phyloP scores from a whole-genome alignment of 1,140 invertebrate species.

The Caenorhabditis latens region DNA sequence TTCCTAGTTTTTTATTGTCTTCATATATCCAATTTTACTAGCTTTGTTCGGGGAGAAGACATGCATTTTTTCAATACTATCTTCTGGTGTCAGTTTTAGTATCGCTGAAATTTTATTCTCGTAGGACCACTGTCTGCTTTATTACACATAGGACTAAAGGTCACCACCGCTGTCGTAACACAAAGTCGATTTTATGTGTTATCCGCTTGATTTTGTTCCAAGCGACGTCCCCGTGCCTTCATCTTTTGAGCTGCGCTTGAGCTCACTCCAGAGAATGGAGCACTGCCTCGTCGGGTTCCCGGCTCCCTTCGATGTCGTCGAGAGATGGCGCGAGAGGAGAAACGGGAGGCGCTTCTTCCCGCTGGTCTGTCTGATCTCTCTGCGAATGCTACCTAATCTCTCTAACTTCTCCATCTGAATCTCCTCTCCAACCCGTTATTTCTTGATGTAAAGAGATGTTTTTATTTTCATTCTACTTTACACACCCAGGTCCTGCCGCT shows the following conservation, averaged over 20 bases:
- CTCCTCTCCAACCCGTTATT: not conserved
- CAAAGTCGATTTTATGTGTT: slow-evolving; percentile 49
- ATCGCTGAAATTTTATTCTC: not conserved
- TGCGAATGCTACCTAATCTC: slow-evolving; percentile 8
- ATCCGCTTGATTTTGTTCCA: slow-evolving; percentile 46
- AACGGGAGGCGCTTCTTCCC: slow-evolving; percentile 26
- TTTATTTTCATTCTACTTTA: slow-evolving; percentile 56
- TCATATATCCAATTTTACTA: no score
- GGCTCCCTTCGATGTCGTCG: slow-evolving; percentile 43
- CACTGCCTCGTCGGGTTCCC: slow-evolving; percentile 43
- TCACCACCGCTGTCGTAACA: slow-evolving; percentile 31
- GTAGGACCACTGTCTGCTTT: slow-evolving; percentile 21
- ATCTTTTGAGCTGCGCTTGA: slow-evolving; percentile 33
- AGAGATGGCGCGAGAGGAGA: slow-evolving; percentile 29
- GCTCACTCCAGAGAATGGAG: slow-evolving; percentile 40
- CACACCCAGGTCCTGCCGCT: not conserved
- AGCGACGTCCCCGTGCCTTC: slow-evolving; percentile 4
- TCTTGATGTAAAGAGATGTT: slow-evolving; percentile 33
- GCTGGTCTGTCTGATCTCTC: slow-evolving; percentile 11
- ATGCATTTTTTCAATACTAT: not conserved
- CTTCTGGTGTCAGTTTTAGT: not conserved
- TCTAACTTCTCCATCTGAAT: not conserved
- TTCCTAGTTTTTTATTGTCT: no score
- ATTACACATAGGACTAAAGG: slow-evolving; percentile 47
- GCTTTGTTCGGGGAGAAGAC: no score